Evolutionary conservation across 1,140 invertebrate genomes (phyloP), one percentile per base, ranked within the genome.

Genomic region (Megathymus violae): DNA sequence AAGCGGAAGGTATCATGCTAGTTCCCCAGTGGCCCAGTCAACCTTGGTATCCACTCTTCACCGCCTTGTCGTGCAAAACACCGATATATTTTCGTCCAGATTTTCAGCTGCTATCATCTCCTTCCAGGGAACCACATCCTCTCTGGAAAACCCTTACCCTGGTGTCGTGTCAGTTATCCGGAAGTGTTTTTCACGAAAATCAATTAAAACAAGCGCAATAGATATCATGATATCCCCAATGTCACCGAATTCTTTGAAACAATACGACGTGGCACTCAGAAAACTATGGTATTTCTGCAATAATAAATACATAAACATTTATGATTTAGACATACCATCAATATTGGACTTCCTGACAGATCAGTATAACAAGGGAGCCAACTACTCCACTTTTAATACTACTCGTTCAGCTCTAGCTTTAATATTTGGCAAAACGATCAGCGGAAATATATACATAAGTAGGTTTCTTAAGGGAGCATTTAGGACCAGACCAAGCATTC

Each of bases 1-100:
- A 60, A 27, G 59, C 63, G 13, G 11, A 11, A 0, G 67, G 62
- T n/a, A 62, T 69, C 25, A 10, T 69, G 22, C 52, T 69, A 16
- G 52, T 56, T 17, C 67, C 63, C 0, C n/a, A 47, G 5, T 69
- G 67, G 67, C 65, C 69, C 1, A 66, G 64, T 43, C 68, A 65
- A 13, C 46, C 67, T 7, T 66, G 65, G 54, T 67, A 63, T 38
- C 47, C 60, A 10, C 19, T 56, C 3, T n/a, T 66, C 7, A 1
- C 7, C 1, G 7, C 3, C 3, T 31, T 31, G 7, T 3, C 27
- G 1, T 31, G 27, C 7, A 31, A 6, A 3, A 3, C 27, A 1
- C 27, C 7, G 1, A 3, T 31, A 4, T 31, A 31, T 31, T 31
- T 31, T 3, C 27, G 7, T 1, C 27, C 27, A 4, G 7, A 31